phyloP scores from a whole-genome alignment of 1,140 invertebrate species.

The Theocolax elegans region DNA sequence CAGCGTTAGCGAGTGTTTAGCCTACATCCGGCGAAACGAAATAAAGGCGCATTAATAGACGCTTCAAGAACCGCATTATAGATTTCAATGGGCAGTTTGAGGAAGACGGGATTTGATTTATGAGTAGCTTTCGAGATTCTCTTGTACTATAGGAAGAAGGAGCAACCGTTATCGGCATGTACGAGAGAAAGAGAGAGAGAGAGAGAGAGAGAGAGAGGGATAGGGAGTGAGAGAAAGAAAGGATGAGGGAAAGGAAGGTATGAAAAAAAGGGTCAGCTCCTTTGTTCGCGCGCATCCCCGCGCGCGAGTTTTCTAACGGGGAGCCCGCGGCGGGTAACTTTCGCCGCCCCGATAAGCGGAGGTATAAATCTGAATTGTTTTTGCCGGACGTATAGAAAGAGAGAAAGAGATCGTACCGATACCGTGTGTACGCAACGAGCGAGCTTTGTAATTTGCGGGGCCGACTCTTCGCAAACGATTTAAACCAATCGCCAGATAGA shows the following conservation, averaged over 20 bases:
- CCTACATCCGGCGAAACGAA: conserved; percentile 3
- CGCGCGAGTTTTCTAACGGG: conserved; percentile 8
- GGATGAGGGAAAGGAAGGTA: not conserved
- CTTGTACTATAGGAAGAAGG: too few species aligned
- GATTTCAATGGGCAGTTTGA: conserved; percentile 31
- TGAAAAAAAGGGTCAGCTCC: too few species aligned
- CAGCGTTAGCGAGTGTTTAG: not conserved
- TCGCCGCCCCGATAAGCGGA: conserved; percentile 22
- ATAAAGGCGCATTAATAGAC: conserved; percentile 15
- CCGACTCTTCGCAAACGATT: conserved; percentile 7
- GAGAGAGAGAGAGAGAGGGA: too few species aligned
- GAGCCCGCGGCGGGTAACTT: conserved; percentile 9
- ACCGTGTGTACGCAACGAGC: too few species aligned
- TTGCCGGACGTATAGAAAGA: not conserved
- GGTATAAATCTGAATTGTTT: conserved; percentile 36
- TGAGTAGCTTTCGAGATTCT: not conserved
- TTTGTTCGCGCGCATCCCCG: not conserved
- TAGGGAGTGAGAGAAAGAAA: not conserved
- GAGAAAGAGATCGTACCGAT: too few species aligned
- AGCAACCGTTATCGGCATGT: not conserved
- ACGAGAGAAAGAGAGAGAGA: too few species aligned
- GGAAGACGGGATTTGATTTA: conserved; percentile 17
- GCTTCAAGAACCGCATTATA: conserved; percentile 24
- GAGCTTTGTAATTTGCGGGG: conserved; percentile 21
- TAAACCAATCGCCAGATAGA: conserved; percentile 20